Conservation (phyloP, 2,888 invertebrate genomes). For the Apocheima hispidaria region DNA sequence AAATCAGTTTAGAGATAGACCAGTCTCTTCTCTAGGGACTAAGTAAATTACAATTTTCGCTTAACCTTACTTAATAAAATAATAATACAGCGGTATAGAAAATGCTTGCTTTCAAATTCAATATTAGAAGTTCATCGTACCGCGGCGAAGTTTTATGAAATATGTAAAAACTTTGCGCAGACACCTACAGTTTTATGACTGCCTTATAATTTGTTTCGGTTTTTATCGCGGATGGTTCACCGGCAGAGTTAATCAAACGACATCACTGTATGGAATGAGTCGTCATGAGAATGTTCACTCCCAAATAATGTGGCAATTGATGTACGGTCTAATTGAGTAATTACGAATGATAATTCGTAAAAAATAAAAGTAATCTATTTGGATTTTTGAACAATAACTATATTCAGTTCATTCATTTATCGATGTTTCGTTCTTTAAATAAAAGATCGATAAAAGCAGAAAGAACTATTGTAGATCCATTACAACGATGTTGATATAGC, state of each 20-base stretch:
- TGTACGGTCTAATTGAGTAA: no score
- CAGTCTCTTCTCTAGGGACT: slow-evolving; percentile 1
- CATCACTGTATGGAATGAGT: slow-evolving; percentile 45
- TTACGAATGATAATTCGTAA: no score
- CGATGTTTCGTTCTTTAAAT: no score
- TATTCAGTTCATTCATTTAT: no score
- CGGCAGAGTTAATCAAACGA: slow-evolving; percentile 65
- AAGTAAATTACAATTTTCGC: slow-evolving; percentile 24
- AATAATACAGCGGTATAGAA: slow-evolving; percentile 48
- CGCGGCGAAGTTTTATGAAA: slow-evolving; percentile 82
- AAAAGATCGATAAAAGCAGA: no score
- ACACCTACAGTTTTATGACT: slow-evolving; percentile 83
- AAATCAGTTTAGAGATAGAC: not conserved
- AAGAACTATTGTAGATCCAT: no score
- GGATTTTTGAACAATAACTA: no score
- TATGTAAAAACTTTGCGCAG: slow-evolving; percentile 83
- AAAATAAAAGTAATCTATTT: no score
- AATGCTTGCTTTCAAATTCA: slow-evolving; percentile 81
- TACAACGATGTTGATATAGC: no score
- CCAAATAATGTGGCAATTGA: no score
- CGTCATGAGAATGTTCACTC: not conserved
- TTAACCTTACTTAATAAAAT: slow-evolving; percentile 25
- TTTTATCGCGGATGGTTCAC: slow-evolving; percentile 73
- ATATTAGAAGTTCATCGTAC: slow-evolving; percentile 84
- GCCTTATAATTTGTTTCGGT: slow-evolving; percentile 83